Conservation (phyloP, 2,888 invertebrate genomes). For the Caenorhabditis angaria region DNA sequence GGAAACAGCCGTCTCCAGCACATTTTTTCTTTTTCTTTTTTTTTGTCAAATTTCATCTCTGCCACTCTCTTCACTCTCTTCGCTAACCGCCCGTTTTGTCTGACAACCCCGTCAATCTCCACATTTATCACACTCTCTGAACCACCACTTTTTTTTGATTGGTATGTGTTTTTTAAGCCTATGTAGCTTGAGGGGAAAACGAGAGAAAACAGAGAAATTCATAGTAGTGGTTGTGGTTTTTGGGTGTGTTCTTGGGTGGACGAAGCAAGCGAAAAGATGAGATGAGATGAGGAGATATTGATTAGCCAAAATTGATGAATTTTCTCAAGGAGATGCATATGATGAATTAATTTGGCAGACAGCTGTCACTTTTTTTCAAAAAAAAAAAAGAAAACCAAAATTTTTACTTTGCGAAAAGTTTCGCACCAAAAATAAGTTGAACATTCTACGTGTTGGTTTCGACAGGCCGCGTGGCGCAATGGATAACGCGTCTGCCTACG, state of each 20-base stretch:
- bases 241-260: not conserved
- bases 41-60: not conserved
- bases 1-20: constrained; percentile 2
- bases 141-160: not conserved
- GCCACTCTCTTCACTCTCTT: not conserved
- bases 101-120: not conserved
- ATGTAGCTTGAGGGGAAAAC: not conserved
- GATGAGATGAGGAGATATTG: not conserved
- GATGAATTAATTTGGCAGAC: not conserved
- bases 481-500: constrained; percentile 72
- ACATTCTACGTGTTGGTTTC: not conserved
- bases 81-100: not conserved
- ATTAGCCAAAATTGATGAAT: not conserved
- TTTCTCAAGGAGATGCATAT: not conserved
- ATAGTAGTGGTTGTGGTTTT: too few species aligned
- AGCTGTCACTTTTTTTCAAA: not conserved
- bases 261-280: not conserved
- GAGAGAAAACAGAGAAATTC: too few species aligned
- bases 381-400: not conserved
- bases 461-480: constrained; percentile 53
- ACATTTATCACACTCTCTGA: not conserved
- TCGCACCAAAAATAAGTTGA: too few species aligned
- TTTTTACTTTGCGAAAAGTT: too few species aligned
- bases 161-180: constrained; percentile 1
- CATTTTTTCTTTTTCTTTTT: not conserved